Conservation (phyloP, 2,113 vertebrate species). For the Trochalopteron elliotii region DNA sequence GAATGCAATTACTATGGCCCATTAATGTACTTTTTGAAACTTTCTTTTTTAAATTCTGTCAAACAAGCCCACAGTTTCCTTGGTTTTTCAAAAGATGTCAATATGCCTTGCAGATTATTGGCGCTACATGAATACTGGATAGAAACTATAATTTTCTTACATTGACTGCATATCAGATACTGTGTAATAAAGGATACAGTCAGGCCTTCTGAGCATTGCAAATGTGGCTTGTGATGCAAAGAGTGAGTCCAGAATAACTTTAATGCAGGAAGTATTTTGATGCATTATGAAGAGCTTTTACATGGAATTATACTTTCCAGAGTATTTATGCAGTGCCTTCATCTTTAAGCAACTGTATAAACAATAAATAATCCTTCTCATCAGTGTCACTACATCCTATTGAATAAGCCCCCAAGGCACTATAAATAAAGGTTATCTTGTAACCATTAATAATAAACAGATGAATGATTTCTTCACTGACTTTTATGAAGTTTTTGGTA, state of each 20-base stretch:
- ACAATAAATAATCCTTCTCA: slow-evolving; percentile 40
- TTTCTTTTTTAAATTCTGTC: neutral
- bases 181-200: neutral
- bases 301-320: neutral
- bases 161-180: neutral
- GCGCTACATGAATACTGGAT: neutral
- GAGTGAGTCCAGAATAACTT: neutral
- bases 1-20: neutral
- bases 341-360: slow-evolving; percentile 19
- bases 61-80: neutral
- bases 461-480: neutral
- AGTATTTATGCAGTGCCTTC: neutral
- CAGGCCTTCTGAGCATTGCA: neutral
- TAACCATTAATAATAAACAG: slow-evolving; percentile 3
- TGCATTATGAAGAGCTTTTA: neutral
- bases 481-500: slow-evolving; percentile 12
- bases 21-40: neutral
- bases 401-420: neutral
- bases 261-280: neutral
- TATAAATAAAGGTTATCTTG: slow-evolving; percentile 34
- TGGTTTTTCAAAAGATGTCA: neutral
- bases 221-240: neutral
- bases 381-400: slow-evolving; percentile 20
- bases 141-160: neutral
- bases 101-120: neutral